Conservation (phyloP, 1,140 invertebrate species). For the Pachyrhynchus sulphureomaculatus region DNA sequence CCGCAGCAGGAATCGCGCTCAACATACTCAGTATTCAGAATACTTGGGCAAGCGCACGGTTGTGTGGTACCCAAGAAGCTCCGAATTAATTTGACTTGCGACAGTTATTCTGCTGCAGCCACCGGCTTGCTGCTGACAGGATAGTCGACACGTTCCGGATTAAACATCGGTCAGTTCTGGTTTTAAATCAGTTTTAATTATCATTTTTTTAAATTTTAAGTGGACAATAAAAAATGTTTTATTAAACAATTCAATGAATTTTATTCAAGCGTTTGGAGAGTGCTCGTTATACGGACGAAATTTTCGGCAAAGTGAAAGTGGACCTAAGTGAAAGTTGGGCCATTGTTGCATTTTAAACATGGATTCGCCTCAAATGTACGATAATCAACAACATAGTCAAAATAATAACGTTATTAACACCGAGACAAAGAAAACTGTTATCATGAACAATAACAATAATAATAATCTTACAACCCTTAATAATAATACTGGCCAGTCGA, state of each 20-base stretch:
- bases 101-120: background rate
- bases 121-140: background rate
- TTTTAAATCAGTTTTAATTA: no score
- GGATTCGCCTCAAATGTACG: slow-evolving; percentile 74
- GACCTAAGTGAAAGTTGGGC: slow-evolving; percentile 43
- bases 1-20: slow-evolving; percentile 37
- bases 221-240: slow-evolving; percentile 1
- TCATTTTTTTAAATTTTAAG: background rate
- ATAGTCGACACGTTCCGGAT: background rate
- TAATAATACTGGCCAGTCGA: slow-evolving; percentile 51
- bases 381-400: slow-evolving; percentile 56
- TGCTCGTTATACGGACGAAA: slow-evolving; percentile 28
- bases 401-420: slow-evolving; percentile 42
- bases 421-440: slow-evolving; percentile 48
- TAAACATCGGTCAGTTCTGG: background rate
- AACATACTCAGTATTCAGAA: slow-evolving; percentile 50
- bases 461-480: slow-evolving; percentile 47
- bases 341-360: slow-evolving; percentile 51
- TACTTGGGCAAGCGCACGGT: slow-evolving; percentile 51
- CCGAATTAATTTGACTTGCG: background rate
- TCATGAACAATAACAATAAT: slow-evolving; percentile 51
- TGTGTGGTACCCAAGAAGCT: slow-evolving; percentile 50
- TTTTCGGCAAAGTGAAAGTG: slow-evolving; percentile 46
- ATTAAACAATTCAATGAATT: background rate
- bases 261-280: slow-evolving; percentile 21